These are phyloP conservation scores for Barypeithes pellucidus DNA, from an alignment of 2,888 invertebrate genomes.

Conservation along the genomic window DNA sequence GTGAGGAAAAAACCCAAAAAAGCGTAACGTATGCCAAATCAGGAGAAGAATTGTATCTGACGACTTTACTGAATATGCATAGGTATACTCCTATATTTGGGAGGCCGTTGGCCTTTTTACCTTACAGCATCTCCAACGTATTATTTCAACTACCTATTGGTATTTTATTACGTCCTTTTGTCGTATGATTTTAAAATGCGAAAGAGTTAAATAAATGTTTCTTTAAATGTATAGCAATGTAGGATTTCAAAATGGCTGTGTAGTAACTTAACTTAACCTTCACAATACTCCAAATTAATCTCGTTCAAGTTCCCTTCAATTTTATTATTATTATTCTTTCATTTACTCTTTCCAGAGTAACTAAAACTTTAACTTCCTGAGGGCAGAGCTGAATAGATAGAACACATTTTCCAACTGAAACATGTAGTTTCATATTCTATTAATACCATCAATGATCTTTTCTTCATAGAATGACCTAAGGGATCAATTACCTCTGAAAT, in stretches of 20 bases:
- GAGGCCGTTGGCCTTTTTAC: slow-evolving; percentile 35
- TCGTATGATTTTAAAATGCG: not conserved
- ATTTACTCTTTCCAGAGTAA: too few species aligned
- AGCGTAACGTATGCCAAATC: slow-evolving; percentile 45
- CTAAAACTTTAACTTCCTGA: too few species aligned
- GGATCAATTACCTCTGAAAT: too few species aligned
- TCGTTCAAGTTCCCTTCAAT: too few species aligned
- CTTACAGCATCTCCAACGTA: slow-evolving; percentile 27
- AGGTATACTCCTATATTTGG: slow-evolving; percentile 34
- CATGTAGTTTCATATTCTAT: too few species aligned
- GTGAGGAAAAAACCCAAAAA: slow-evolving; percentile 34
- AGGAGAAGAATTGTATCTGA: slow-evolving; percentile 44
- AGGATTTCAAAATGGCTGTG: not conserved
- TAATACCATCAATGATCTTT: too few species aligned
- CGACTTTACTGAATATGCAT: slow-evolving; percentile 41
- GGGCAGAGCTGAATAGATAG: too few species aligned
- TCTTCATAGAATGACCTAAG: too few species aligned
- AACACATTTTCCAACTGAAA: too few species aligned
- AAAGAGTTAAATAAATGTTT: not conserved
- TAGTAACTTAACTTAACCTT: too few species aligned
- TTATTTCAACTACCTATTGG: slow-evolving; percentile 29
- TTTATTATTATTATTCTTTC: too few species aligned
- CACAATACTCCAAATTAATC: too few species aligned
- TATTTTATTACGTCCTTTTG: slow-evolving; percentile 24
- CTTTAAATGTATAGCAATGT: not conserved